These are phyloP conservation scores for Mus minutoides DNA, from an alignment of 2,797 vertebrate species.

Conservation along the genomic window DNA sequence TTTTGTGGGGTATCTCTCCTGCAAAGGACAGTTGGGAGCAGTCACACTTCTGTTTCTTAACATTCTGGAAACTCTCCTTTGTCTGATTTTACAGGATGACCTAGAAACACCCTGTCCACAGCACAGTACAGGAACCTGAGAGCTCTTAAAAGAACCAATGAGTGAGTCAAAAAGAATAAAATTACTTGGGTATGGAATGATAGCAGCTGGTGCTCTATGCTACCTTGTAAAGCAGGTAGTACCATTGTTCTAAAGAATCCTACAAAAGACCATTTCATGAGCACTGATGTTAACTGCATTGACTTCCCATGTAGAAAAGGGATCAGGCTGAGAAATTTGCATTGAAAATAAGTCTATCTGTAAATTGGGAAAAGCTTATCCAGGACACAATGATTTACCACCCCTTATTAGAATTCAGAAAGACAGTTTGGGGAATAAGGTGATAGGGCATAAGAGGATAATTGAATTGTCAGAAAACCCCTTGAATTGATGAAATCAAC, in stretches of 20 bases:
- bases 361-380: neutral
- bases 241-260: neutral
- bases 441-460: neutral
- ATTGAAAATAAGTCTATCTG: neutral
- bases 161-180: neutral
- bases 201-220: neutral
- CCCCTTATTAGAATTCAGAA: constrained; percentile 3
- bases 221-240: neutral
- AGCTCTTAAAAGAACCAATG: neutral
- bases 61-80: neutral
- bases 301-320: neutral
- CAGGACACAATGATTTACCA: neutral
- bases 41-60: neutral
- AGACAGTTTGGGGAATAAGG: neutral
- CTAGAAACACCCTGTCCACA: neutral
- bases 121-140: neutral
- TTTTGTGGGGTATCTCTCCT: neutral
- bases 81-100: neutral
- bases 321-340: neutral
- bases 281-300: neutral
- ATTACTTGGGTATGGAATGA: neutral
- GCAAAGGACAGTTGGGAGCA: neutral
- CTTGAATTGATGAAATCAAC: neutral
- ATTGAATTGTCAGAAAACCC: constrained; percentile 14
- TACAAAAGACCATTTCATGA: neutral